These are phyloP conservation scores for Pempheris klunzingeri DNA, from an alignment of 2,797 vertebrate species.

Conservation along the genomic window DNA sequence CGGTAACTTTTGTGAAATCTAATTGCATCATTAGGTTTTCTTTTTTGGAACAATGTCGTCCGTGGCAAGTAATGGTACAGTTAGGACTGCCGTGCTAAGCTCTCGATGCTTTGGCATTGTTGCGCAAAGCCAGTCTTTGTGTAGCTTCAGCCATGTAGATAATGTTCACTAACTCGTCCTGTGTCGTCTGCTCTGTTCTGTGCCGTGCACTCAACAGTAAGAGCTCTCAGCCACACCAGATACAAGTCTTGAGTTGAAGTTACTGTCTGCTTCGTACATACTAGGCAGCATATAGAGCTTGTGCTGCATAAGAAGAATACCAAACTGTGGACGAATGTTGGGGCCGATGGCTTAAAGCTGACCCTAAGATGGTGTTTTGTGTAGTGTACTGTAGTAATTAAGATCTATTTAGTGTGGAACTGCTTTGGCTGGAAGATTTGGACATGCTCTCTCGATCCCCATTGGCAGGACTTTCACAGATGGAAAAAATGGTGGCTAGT, in stretches of 20 bases:
- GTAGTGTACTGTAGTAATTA: neutral
- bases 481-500: neutral
- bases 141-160: conserved; percentile 72
- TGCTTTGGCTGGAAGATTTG: neutral
- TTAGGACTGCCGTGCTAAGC: conserved; percentile 52
- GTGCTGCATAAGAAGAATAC: neutral
- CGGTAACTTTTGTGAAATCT: neutral
- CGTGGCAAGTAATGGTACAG: conserved; percentile 41
- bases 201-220: conserved; percentile 28
- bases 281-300: neutral
- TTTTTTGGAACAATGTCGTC: conserved; percentile 6
- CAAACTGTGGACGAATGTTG: conserved; percentile 3
- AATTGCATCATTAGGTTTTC: neutral
- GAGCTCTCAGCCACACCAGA: conserved; percentile 14
- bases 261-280: neutral
- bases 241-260: conserved; percentile 12
- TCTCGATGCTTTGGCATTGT: conserved; percentile 62
- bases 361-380: neutral
- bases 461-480: too few species aligned
- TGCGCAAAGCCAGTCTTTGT: conserved; percentile 69
- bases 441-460: neutral
- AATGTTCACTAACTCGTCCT: conserved; percentile 62
- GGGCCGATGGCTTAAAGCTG: neutral
- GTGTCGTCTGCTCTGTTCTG: conserved; percentile 28
- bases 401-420: neutral